phyloP scores from a whole-genome alignment of 2,113 vertebrate species.

The Murina feae region DNA sequence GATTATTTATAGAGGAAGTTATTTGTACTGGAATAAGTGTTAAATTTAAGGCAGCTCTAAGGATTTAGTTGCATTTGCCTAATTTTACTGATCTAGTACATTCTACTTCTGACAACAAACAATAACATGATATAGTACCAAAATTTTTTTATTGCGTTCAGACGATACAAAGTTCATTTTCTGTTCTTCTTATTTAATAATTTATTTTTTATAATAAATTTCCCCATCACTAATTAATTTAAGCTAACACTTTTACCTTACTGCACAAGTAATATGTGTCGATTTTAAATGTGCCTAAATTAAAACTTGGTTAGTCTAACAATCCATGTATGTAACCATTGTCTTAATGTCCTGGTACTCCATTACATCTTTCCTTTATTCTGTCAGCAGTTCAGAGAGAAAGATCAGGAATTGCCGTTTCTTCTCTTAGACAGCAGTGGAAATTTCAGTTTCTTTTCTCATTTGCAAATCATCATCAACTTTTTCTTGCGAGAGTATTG shows the following conservation, averaged over 20 bases:
- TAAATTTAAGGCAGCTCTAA: neutral
- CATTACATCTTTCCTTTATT: neutral
- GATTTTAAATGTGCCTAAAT: neutral
- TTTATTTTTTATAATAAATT: slow-evolving; percentile 11
- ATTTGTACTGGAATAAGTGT: neutral
- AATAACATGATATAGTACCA: neutral
- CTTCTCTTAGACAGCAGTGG: neutral
- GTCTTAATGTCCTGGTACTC: neutral
- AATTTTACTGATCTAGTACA: neutral
- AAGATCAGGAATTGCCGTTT: neutral
- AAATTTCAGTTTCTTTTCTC: neutral
- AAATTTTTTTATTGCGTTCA: neutral
- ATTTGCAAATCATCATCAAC: neutral
- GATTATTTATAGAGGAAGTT: neutral
- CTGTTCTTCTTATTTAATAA: neutral
- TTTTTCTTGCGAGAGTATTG: neutral
- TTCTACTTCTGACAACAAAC: neutral
- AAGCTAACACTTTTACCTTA: neutral
- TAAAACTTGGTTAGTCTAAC: neutral
- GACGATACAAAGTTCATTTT: neutral
- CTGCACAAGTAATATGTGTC: neutral
- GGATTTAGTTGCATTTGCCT: neutral
- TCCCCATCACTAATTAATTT: neutral
- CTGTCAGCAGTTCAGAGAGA: neutral
- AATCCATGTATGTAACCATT: neutral